Evolutionary conservation across 2,888 invertebrate species (phyloP).

Genomic region (Pteria penguin): DNA sequence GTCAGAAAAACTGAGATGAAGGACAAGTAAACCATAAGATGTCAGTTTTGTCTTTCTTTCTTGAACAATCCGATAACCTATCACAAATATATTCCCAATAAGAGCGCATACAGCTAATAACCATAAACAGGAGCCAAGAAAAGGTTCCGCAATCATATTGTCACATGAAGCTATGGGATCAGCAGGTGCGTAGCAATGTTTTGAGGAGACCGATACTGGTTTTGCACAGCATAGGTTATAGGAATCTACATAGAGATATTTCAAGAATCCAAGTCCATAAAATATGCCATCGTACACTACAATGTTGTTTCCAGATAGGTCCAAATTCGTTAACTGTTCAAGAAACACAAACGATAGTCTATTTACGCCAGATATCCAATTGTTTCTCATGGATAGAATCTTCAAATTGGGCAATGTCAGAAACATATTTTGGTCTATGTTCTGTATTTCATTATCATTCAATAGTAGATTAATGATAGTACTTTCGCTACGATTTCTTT

Average conservation of each 20-base stretch:
- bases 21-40: conserved; percentile 3
- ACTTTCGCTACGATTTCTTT: too few species aligned
- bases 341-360: too few species aligned
- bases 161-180: conserved; percentile 21
- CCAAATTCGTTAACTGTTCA: not conserved
- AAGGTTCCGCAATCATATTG: conserved; percentile 12
- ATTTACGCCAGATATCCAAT: too few species aligned
- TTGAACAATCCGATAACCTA: conserved; percentile 2
- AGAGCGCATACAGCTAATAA: conserved; percentile 10
- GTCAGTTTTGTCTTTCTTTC: not conserved
- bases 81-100: conserved; percentile 19
- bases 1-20: conserved; percentile 21
- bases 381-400: too few species aligned
- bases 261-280: conserved; percentile 8
- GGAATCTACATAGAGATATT: conserved; percentile 13
- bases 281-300: conserved; percentile 3
- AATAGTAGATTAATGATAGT: too few species aligned
- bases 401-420: too few species aligned
- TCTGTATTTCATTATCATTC: too few species aligned
- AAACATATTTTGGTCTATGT: too few species aligned
- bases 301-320: not conserved
- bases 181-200: conserved; percentile 14
- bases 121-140: conserved; percentile 9
- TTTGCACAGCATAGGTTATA: conserved; percentile 21
- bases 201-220: conserved; percentile 4